phyloP scores from a whole-genome alignment of 2,888 invertebrate genomes.

The Ferdinandea cuprea region DNA sequence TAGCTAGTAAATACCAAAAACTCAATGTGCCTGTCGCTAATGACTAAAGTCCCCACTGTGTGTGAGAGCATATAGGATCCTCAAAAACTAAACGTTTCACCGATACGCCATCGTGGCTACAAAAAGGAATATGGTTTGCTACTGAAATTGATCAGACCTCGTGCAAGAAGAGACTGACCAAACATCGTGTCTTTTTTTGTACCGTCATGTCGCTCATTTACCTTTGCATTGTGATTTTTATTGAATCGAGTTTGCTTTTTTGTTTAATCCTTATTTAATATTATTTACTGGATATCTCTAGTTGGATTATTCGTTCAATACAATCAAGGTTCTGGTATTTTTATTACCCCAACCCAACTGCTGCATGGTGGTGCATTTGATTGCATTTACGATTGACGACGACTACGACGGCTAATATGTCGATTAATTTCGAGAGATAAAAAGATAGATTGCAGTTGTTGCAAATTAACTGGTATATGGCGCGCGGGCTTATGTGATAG shows the following conservation, averaged over 20 bases:
- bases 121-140: no score
- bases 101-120: no score
- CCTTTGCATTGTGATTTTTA: slow-evolving; percentile 32
- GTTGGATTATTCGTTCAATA: slow-evolving; percentile 52
- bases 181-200: no score
- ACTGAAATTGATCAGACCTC: no score
- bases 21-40: no score
- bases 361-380: slow-evolving; percentile 13
- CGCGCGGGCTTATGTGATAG: slow-evolving; percentile 14
- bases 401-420: slow-evolving; percentile 51
- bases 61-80: no score
- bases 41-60: no score
- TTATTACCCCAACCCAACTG: slow-evolving; percentile 10
- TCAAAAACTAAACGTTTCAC: no score
- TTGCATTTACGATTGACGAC: slow-evolving; percentile 56
- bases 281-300: slow-evolving; percentile 33
- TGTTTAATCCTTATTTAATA: slow-evolving; percentile 72
- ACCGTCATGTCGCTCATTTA: slow-evolving; percentile 6
- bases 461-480: slow-evolving; percentile 12
- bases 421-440: slow-evolving; percentile 66
- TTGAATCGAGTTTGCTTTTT: slow-evolving; percentile 54
- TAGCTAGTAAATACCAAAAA: no score
- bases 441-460: slow-evolving; percentile 35
- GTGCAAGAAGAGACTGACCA: no score
- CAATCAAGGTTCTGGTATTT: slow-evolving; percentile 27